Conservation (phyloP, 2,113 vertebrate genomes). For the Perccottus glenii region DNA sequence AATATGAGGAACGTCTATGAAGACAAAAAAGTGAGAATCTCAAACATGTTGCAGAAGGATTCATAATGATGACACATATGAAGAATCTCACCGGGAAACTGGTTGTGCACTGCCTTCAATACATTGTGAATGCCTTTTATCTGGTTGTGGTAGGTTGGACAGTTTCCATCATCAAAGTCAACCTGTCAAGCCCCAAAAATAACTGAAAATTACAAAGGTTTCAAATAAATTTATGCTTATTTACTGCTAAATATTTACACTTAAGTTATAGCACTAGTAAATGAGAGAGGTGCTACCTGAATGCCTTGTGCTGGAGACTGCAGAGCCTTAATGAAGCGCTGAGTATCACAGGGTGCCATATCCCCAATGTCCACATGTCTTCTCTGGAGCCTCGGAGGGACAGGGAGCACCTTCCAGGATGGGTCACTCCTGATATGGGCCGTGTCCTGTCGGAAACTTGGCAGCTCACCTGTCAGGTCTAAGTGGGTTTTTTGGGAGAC, state of each 20-base stretch:
- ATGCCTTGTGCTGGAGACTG: slow-evolving; percentile 79
- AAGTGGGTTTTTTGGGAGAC: slow-evolving; percentile 74
- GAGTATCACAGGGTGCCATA: slow-evolving; percentile 76
- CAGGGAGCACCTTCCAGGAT: slow-evolving; percentile 77
- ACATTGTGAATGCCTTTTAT: slow-evolving; percentile 82
- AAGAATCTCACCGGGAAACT: slow-evolving; percentile 68
- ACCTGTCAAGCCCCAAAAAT: slow-evolving; percentile 59
- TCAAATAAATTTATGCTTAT: neutral
- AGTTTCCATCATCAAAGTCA: slow-evolving; percentile 85
- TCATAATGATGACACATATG: neutral
- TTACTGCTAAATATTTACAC: neutral
- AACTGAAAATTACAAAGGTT: neutral
- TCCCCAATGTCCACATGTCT: slow-evolving; percentile 82
- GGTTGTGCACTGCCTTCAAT: slow-evolving; percentile 69
- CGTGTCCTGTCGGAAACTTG: slow-evolving; percentile 72
- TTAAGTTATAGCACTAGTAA: neutral
- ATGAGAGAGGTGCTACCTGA: slow-evolving; percentile 64
- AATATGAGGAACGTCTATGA: slow-evolving; percentile 73
- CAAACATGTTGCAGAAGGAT: neutral
- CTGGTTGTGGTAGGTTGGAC: slow-evolving; percentile 80
- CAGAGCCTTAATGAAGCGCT: slow-evolving; percentile 71
- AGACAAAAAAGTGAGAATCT: neutral
- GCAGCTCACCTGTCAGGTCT: slow-evolving; percentile 75
- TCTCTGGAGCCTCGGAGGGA: slow-evolving; percentile 74
- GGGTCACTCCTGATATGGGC: slow-evolving; percentile 66